A percentile compares a stretch with the other conserved stretches of the same genome.
phyloP scores from a whole-genome alignment of 2,888 invertebrate genomes.

The Imbricaverruca yamaguchii region DNA sequence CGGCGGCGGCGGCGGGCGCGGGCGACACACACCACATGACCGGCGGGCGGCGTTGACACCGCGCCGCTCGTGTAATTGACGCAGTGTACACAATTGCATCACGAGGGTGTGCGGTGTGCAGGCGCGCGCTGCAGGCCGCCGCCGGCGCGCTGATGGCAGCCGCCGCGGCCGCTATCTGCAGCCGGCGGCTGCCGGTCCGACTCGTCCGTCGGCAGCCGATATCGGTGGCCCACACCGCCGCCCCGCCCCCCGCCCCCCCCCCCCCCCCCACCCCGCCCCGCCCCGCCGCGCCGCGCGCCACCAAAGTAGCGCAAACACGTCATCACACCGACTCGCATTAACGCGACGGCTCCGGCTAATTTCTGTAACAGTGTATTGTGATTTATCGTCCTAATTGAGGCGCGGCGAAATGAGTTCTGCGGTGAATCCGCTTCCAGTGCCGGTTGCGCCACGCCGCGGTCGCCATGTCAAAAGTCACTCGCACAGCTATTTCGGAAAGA shows the following conservation, averaged over 20 bases:
- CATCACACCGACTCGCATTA: neutral
- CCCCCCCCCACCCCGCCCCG: neutral
- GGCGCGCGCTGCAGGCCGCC: neutral
- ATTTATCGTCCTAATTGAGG: conserved; percentile 18
- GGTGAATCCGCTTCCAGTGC: conserved; percentile 11
- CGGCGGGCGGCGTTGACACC: neutral
- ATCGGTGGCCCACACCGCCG: neutral
- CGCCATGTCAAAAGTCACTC: conserved; percentile 3
- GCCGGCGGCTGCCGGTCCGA: too few species aligned
- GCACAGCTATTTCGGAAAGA: conserved; percentile 19
- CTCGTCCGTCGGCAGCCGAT: neutral
- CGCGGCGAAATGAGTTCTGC: conserved; percentile 10
- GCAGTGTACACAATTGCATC: conserved; percentile 6
- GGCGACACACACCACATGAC: too few species aligned
- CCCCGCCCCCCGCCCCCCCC: neutral
- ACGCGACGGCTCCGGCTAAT: neutral
- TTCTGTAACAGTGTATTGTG: conserved; percentile 15
- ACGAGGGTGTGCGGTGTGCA: neutral
- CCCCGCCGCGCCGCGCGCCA: neutral
- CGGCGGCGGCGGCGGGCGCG: neutral
- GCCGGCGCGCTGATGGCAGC: too few species aligned
- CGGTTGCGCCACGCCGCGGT: neutral
- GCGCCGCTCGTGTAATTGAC: neutral
- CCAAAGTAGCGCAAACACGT: neutral
- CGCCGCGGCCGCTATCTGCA: too few species aligned